Evolutionary conservation across 2,113 vertebrate species (phyloP).

Genomic region (Chaetura pelagica): DNA sequence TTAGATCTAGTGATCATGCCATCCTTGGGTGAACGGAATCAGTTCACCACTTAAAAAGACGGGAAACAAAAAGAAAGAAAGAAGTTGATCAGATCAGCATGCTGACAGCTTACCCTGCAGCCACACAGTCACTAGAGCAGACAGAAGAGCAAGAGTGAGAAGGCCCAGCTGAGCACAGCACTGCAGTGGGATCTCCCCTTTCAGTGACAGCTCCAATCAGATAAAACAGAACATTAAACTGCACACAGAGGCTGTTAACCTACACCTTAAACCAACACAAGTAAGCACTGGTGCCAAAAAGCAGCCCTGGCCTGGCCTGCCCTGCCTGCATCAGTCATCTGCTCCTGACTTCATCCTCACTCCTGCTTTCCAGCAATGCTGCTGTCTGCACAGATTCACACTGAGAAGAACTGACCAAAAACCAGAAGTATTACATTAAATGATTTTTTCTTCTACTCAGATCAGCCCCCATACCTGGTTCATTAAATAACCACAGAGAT

Average conservation of each 20-base stretch:
- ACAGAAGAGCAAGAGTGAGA: not conserved
- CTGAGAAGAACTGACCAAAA: not conserved
- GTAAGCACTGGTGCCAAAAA: not conserved
- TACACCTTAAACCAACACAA: not conserved
- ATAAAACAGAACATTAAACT: not conserved
- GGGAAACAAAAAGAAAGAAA: not conserved
- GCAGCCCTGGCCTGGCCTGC: not conserved
- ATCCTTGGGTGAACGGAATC: not conserved
- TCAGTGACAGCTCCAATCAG: not conserved
- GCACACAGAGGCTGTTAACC: not conserved
- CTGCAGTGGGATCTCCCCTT: not conserved
- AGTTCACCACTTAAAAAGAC: not conserved
- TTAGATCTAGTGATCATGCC: not conserved
- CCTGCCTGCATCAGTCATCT: not conserved
- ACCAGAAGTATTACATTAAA: not conserved
- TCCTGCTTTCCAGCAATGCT: accelerated
- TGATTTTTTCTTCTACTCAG: not conserved
- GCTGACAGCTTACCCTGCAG: not conserved
- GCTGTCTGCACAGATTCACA: not conserved
- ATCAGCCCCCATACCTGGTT: not conserved
- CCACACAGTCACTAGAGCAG: not conserved
- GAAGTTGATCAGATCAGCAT: not conserved
- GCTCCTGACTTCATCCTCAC: not conserved
- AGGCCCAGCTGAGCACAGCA: accelerated
- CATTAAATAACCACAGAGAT: not conserved